Evolutionary conservation across 2,113 vertebrate species (phyloP).

Genomic region (Pterocles orientalis): DNA sequence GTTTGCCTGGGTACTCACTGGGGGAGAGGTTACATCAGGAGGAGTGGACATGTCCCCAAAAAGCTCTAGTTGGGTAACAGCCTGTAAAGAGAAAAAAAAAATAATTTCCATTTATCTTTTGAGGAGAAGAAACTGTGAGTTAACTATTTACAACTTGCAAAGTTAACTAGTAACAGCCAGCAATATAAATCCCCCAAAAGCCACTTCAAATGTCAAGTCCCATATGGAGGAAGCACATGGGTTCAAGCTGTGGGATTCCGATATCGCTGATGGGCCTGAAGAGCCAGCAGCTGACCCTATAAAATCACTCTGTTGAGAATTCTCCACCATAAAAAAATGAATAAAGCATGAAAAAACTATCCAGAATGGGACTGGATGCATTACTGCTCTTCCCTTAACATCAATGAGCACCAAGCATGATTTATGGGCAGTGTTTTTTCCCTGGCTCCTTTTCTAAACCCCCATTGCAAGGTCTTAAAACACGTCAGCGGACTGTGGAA

Average conservation of each 20-base stretch:
- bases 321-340: neutral
- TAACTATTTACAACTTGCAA: neutral
- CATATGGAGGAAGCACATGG: neutral
- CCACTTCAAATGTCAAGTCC: neutral
- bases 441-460: neutral
- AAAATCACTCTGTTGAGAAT: neutral
- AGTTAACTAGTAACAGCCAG: neutral
- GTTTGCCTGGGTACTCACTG: slow-evolving; percentile 81
- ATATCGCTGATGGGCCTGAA: neutral
- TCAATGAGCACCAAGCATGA: neutral
- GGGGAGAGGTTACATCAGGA: slow-evolving; percentile 97
- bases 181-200: neutral
- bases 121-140: neutral
- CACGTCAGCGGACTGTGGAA: neutral
- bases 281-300: neutral
- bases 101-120: neutral
- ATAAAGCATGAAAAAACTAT: neutral
- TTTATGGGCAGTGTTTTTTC: neutral
- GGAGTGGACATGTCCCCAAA: slow-evolving; percentile 99
- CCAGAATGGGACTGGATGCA: neutral
- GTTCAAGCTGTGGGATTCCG: neutral
- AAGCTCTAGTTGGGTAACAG: slow-evolving; percentile 98
- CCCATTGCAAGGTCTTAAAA: neutral
- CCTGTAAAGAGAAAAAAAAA: slow-evolving; percentile 78
- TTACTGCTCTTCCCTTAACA: neutral